Percentiles rank a stretch among this genome's conserved stretches.
Evolutionary conservation across 2,888 invertebrate species (phyloP).

Genomic region (Acrobasis suavella): DNA sequence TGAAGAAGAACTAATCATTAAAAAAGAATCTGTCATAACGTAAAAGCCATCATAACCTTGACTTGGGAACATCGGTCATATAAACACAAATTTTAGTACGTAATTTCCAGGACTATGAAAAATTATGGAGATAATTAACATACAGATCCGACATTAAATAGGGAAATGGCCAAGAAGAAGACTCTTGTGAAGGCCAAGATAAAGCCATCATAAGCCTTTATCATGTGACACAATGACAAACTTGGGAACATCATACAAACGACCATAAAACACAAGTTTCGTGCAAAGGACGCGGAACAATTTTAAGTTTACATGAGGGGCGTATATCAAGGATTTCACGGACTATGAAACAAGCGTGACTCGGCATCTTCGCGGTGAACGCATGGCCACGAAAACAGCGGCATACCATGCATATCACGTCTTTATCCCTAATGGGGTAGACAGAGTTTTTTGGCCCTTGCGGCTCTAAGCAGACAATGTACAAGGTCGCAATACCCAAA

Average conservation of each 20-base stretch:
- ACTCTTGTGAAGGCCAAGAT: not conserved
- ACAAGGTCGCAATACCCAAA: no score
- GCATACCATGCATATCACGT: no score
- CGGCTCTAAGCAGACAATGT: no score
- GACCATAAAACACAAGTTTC: slow-evolving; percentile 18
- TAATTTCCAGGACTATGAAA: no score
- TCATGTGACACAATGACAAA: slow-evolving; percentile 3
- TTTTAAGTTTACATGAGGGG: slow-evolving; percentile 43
- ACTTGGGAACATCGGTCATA: no score
- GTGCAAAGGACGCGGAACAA: slow-evolving; percentile 34
- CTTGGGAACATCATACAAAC: slow-evolving; percentile 4
- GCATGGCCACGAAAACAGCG: not conserved
- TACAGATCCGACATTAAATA: not conserved
- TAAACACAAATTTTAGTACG: no score
- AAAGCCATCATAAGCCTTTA: slow-evolving; percentile 12
- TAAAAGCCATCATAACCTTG: no score
- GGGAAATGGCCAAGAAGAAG: not conserved
- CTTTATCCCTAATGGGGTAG: no score
- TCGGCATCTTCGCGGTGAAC: slow-evolving; percentile 22
- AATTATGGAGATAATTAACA: not conserved
- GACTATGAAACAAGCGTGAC: slow-evolving; percentile 43
- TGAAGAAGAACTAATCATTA: no score
- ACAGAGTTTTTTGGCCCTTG: no score
- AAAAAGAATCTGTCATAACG: no score
- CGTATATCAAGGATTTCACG: slow-evolving; percentile 49